A percentile compares a stretch with the other conserved stretches of the same genome.
Evolutionary conservation across 2,113 vertebrate species (phyloP).

Genomic region (Leuciscus idus): DNA sequence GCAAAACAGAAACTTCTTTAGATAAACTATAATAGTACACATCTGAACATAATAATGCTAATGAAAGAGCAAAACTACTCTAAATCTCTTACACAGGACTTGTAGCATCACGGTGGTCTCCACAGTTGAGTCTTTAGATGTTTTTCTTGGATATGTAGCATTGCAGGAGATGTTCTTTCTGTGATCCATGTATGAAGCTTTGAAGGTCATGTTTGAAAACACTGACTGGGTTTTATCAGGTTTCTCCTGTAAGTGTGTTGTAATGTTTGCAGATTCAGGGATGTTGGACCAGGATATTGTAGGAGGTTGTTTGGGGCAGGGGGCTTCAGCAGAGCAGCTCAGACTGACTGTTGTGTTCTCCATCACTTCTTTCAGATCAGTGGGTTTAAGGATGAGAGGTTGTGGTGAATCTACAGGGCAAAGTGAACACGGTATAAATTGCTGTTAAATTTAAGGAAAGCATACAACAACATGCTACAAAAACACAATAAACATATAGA

Average conservation of each 20-base stretch:
- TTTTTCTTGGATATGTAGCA: slow-evolving; percentile 14
- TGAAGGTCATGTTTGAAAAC: background rate
- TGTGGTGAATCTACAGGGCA: background rate
- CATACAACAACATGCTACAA: no score
- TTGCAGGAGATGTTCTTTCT: background rate
- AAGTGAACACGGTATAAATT: background rate
- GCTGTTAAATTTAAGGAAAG: no score
- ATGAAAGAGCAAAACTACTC: background rate
- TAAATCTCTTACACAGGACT: background rate
- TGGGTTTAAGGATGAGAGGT: background rate
- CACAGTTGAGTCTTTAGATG: background rate
- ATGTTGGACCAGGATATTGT: slow-evolving; percentile 19
- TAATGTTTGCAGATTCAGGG: background rate
- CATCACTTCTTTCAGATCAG: background rate
- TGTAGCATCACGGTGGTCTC: background rate
- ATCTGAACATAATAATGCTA: background rate
- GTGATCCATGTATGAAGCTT: slow-evolving; percentile 6
- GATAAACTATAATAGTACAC: background rate
- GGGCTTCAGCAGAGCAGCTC: slow-evolving; percentile 32
- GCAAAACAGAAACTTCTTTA: background rate
- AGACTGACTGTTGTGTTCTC: background rate
- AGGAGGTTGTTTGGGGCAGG: slow-evolving; percentile 10
- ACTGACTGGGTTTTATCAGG: slow-evolving; percentile 6
- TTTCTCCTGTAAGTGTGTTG: background rate
- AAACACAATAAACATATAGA: no score